Conservation (phyloP, 2,113 vertebrate species). For the Silurus meridionalis region DNA sequence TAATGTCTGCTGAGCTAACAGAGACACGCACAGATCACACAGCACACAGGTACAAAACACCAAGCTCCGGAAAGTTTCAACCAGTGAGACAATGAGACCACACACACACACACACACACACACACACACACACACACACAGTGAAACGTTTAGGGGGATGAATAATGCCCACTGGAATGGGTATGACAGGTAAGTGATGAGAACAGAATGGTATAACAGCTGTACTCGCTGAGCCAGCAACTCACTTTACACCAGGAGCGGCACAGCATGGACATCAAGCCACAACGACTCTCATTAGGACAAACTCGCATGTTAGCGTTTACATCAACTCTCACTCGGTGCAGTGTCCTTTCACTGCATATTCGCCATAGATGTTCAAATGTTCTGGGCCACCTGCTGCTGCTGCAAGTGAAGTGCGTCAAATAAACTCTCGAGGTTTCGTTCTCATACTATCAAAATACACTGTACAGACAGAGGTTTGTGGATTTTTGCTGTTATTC, state of each 20-base stretch:
- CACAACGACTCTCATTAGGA: background rate
- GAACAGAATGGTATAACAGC: constrained; percentile 37
- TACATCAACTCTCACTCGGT: background rate
- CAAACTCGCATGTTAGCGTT: background rate
- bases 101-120: background rate
- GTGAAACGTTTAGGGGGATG: background rate
- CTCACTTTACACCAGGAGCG: background rate
- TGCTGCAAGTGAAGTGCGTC: background rate
- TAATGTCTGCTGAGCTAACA: constrained; percentile 6
- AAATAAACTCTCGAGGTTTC: background rate
- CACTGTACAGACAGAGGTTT: no score
- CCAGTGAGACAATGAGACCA: background rate
- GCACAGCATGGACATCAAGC: background rate
- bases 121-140: background rate
- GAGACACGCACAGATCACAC: background rate
- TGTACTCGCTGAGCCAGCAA: background rate
- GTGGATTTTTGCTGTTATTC: no score
- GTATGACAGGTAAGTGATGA: constrained; percentile 33
- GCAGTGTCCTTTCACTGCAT: background rate
- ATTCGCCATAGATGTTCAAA: background rate
- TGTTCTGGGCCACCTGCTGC: background rate
- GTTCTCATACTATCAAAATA: no score
- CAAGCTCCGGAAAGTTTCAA: background rate
- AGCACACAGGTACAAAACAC: constrained; percentile 1
- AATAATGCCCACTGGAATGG: constrained; percentile 13